Evolutionary conservation across 37 sponge, comb jelly and placozoan genomes (phyloP), one percentile per base, ranked within the genome.

Genomic region (Oopsacas minuta): DNA sequence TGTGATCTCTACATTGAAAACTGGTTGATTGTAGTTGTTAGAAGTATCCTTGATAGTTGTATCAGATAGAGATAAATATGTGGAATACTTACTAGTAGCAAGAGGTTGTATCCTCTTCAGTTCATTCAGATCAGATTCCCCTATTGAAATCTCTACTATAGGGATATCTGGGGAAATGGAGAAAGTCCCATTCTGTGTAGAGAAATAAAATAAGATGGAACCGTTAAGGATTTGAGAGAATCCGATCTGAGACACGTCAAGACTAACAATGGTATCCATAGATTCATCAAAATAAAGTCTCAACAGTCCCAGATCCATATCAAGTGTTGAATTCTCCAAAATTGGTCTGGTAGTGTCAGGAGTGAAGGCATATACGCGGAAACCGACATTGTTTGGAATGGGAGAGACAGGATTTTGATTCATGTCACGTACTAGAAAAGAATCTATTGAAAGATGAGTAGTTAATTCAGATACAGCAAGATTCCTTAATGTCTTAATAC

Each of bases 1-100:
- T 20, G 87, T 36, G 23, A 75, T 86, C 85, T 42, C 81, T 0
- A 83, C 46, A 28, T 7, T 20, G 52, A 25, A 0, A 5, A 85
- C 38, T 23, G 39, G 30, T 34, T 81, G 82, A 28, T 92, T 90
- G 15, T 22, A 30, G 81, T 90, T 90, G 32, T 83, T 86, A 83
- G 88, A 89, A 91, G 92, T 95, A 83, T 95, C 95, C 38, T 35
- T 83, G 22, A 95, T 69, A 0, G 90, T 85, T 61, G 75, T 61
- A 25, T 12, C 75, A 5, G 75, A 61, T 10, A 61, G 75, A 37
- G 89, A 91, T n/a, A 95, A 52, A 52, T 87, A 95, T 39, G 93
- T 91, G 81, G 89, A 88, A 0, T 82, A 28, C 1, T 1, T n/a
- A 35, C 12, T 37, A 15, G 91, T 89, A 35, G 93, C 93, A 34